Conservation (phyloP, 2,797 vertebrate genomes). For the Ciconia nigra region DNA sequence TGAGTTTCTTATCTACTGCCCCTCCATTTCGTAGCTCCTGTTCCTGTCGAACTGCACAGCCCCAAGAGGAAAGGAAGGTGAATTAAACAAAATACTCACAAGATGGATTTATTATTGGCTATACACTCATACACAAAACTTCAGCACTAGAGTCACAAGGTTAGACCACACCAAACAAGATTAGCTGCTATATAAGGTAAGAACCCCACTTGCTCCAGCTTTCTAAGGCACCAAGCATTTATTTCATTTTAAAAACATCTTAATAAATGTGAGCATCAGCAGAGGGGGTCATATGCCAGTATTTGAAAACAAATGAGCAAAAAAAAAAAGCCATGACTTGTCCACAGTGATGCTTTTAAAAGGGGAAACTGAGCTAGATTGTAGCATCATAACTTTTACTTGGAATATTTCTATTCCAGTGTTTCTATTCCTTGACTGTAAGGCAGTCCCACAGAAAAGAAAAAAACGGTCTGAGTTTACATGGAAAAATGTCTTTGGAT, state of each 20-base stretch:
- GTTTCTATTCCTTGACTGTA: not conserved
- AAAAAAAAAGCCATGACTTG: rapidly evolving
- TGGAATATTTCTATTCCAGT: not conserved
- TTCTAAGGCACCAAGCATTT: not conserved
- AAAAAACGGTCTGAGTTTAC: not conserved
- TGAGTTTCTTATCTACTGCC: slow-evolving; percentile 97
- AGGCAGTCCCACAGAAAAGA: not conserved
- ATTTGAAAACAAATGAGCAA: not conserved
- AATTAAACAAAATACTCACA: not conserved
- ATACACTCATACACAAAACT: not conserved
- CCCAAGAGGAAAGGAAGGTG: slow-evolving; percentile 21
- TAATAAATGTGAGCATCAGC: not conserved
- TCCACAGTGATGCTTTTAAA: not conserved
- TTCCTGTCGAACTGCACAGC: slow-evolving; percentile 90
- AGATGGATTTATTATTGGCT: not conserved
- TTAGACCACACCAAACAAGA: not conserved
- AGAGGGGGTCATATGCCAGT: not conserved
- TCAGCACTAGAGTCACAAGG: not conserved
- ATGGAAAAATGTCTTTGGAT: not conserved
- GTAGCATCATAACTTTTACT: not conserved
- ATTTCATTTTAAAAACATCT: not conserved
- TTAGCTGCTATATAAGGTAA: not conserved
- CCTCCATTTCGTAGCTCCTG: slow-evolving; percentile 97
- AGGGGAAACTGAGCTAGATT: not conserved
- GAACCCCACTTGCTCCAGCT: not conserved